These are phyloP conservation scores for Nezara viridula DNA, from an alignment of 2,888 invertebrate species.

Conservation along the genomic window DNA sequence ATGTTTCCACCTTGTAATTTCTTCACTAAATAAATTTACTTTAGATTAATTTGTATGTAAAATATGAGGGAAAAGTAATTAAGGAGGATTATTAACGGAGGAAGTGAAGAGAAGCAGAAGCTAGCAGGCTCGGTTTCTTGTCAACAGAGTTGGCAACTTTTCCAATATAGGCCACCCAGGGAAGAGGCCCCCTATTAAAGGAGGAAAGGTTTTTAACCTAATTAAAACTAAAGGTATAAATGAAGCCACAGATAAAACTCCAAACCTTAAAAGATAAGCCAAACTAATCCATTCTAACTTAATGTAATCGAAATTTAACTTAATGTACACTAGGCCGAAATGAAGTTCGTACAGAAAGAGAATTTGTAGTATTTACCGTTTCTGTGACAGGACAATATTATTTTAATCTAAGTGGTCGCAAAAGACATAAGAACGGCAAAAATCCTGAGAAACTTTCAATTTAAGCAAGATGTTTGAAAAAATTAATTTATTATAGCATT, in stretches of 20 bases:
- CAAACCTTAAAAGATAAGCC: background rate
- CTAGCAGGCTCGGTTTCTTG: background rate
- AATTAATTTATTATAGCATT: too few species aligned
- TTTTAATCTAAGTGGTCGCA: too few species aligned
- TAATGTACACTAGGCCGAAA: background rate
- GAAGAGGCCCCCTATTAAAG: background rate
- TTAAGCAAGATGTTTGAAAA: too few species aligned
- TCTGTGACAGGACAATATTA: too few species aligned
- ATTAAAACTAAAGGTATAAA: background rate
- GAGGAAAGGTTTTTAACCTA: background rate
- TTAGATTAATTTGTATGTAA: slow-evolving; percentile 39
- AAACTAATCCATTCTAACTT: background rate
- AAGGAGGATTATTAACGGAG: background rate
- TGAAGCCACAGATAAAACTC: background rate
- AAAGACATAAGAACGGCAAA: too few species aligned
- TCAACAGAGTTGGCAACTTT: slow-evolving; percentile 26
- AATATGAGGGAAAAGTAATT: slow-evolving; percentile 27
- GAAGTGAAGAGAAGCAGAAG: background rate
- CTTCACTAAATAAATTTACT: slow-evolving; percentile 18
- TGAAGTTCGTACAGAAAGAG: background rate
- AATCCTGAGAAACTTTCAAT: too few species aligned
- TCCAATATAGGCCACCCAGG: background rate
- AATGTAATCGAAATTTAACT: background rate
- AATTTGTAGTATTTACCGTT: background rate
- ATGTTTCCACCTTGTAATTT: background rate